These are phyloP conservation scores for Drosophila serrata DNA, from an alignment of 1,140 invertebrate genomes.

Conservation along the genomic window DNA sequence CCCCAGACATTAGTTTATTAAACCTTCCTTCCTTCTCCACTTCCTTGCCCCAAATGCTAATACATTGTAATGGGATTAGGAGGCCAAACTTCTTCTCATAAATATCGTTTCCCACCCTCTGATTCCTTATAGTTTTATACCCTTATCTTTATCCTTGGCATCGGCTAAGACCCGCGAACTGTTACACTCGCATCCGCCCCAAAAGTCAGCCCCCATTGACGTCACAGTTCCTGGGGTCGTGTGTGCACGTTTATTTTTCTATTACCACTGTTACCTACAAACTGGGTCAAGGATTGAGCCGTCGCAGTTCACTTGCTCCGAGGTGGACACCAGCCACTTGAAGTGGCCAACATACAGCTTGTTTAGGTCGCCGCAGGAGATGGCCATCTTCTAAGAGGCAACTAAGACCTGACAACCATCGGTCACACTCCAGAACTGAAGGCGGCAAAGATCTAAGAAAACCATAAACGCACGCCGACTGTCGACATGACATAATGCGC, in stretches of 20 bases:
- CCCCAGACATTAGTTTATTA: neutral
- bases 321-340: constrained; percentile 38
- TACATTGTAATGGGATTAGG: constrained; percentile 11
- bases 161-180: constrained; percentile 11
- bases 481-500: constrained; percentile 59
- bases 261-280: constrained; percentile 25
- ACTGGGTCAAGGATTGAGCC: constrained; percentile 72
- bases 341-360: constrained; percentile 18
- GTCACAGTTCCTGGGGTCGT: constrained; percentile 51
- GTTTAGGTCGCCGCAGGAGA: constrained; percentile 36
- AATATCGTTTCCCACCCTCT: neutral
- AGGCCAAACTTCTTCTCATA: constrained; percentile 21
- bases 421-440: constrained; percentile 21
- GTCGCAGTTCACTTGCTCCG: constrained; percentile 23
- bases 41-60: constrained; percentile 8
- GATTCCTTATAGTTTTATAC: neutral
- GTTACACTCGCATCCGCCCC: constrained; percentile 29
- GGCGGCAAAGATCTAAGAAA: constrained; percentile 65
- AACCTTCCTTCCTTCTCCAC: no score
- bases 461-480: constrained; percentile 55
- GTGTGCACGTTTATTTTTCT: constrained; percentile 41
- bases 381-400: constrained; percentile 1
- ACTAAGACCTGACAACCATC: neutral
- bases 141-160: constrained; percentile 30
- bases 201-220: constrained; percentile 45